phyloP scores from a whole-genome alignment of 2,797 vertebrate genomes.

The Rhynchonycteris naso region DNA sequence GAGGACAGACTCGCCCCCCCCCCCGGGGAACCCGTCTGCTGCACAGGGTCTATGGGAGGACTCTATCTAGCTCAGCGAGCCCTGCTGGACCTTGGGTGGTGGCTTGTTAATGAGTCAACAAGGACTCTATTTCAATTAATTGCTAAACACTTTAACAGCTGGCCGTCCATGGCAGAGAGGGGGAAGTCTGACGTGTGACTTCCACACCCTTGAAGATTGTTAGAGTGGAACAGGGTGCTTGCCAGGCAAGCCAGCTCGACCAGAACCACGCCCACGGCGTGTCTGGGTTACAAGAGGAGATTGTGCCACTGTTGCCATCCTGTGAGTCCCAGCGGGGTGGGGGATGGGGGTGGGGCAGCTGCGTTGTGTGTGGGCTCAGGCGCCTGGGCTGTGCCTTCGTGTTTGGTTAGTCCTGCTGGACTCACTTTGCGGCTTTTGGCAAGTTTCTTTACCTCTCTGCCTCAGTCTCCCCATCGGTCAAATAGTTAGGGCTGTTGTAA shows the following conservation, averaged over 20 bases:
- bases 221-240: background rate
- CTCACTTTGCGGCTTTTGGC: background rate
- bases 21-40: background rate
- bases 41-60: background rate
- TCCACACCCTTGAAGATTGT: background rate
- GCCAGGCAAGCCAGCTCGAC: background rate
- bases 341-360: too few species aligned
- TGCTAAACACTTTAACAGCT: conserved; percentile 29
- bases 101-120: conserved; percentile 37
- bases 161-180: background rate
- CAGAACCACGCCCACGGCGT: too few species aligned
- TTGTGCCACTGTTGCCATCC: accelerated
- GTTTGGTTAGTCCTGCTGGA: background rate
- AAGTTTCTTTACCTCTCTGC: background rate
- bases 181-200: background rate
- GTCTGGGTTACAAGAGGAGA: background rate
- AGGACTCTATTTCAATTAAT: background rate
- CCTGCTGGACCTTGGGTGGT: background rate
- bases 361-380: too few species aligned
- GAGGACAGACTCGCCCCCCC: too few species aligned
- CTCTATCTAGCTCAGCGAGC: background rate
- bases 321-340: accelerated
- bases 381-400: background rate
- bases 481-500: background rate
- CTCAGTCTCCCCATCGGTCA: background rate